Conservation (phyloP, 2,888 invertebrate genomes). For the Amitus sp. region DNA sequence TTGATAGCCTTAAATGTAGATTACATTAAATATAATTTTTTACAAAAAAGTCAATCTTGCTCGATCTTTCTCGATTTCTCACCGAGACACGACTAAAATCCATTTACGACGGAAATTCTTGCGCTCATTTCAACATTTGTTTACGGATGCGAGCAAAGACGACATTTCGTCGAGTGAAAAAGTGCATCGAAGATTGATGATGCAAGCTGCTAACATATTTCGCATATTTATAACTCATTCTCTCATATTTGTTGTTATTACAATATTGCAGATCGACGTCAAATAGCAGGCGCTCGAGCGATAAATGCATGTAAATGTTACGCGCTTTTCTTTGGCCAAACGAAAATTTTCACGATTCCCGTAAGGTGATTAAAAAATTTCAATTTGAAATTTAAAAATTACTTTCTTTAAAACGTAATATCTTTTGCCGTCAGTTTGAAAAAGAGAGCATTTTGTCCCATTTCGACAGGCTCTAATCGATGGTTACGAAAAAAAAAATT, state of each 20-base stretch:
- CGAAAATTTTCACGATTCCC: constrained; percentile 7
- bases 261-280: constrained; percentile 56
- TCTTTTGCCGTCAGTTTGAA: no score
- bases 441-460: no score
- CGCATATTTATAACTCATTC: constrained; percentile 32
- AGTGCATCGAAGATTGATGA: background rate
- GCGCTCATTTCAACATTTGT: no score
- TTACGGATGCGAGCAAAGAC: no score
- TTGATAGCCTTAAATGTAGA: constrained; percentile 29
- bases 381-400: background rate
- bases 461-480: no score
- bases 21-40: constrained; percentile 17
- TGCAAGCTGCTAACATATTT: background rate
- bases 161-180: background rate
- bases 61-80: background rate
- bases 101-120: no score
- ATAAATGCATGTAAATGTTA: constrained; percentile 40
- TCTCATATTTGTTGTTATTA: constrained; percentile 51
- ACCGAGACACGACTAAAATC: no score
- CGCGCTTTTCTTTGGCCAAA: constrained; percentile 33
- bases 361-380: no score
- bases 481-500: no score
- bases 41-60: background rate
- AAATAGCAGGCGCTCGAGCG: constrained; percentile 39
- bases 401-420: background rate